Evolutionary conservation across 2,888 invertebrate species (phyloP).

Genomic region (Cenopis cana): DNA sequence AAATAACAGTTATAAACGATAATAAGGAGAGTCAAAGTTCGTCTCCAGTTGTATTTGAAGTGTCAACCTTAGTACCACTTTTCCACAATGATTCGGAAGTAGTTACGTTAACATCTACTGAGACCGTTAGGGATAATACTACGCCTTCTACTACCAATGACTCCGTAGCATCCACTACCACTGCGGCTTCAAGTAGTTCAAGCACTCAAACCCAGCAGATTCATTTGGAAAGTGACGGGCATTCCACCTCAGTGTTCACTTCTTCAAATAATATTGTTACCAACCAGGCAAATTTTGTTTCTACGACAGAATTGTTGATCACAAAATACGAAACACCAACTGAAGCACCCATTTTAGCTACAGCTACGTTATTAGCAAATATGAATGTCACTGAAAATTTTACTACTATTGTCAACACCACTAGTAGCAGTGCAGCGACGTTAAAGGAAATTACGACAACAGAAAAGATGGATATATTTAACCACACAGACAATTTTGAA

Average conservation of each 20-base stretch:
- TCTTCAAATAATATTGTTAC: background rate
- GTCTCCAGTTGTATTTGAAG: constrained; percentile 57
- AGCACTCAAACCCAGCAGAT: constrained; percentile 1
- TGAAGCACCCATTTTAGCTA: constrained; percentile 9
- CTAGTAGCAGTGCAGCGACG: constrained; percentile 42
- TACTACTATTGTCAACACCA: constrained; percentile 41
- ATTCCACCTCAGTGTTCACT: background rate
- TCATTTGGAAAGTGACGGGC: background rate
- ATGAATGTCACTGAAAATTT: constrained; percentile 15
- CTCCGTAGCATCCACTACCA: constrained; percentile 1
- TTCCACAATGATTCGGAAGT: constrained; percentile 51
- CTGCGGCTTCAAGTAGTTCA: background rate
- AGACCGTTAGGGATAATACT: constrained; percentile 18
- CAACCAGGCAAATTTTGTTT: constrained; percentile 8
- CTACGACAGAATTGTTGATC: background rate
- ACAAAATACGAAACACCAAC: constrained; percentile 8
- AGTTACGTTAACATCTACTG: background rate
- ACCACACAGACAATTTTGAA: constrained; percentile 36
- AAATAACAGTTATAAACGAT: constrained; percentile 61
- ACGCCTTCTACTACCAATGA: constrained; percentile 7
- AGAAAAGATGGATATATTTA: constrained; percentile 41
- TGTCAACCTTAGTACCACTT: constrained; percentile 66
- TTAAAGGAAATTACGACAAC: constrained; percentile 41
- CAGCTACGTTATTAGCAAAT: constrained; percentile 43
- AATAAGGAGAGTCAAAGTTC: constrained; percentile 53